phyloP scores from a whole-genome alignment of 2,888 invertebrate genomes.

The Plutella xylostella region DNA sequence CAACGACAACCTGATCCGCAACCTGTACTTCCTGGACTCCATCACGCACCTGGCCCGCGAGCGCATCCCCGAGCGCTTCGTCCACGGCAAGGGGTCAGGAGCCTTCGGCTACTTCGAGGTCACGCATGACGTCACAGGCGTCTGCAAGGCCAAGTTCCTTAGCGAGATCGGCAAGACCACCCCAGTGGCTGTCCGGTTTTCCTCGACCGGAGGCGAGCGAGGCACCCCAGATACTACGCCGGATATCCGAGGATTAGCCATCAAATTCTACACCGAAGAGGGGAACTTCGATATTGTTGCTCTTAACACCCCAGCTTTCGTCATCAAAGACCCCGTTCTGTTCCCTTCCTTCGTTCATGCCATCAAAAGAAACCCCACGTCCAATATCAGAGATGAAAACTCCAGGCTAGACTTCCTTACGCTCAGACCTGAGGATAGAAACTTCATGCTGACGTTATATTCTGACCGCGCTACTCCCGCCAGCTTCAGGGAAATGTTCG shows the following conservation, averaged over 20 bases:
- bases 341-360: background rate
- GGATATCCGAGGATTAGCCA: constrained; percentile 22
- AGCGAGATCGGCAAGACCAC: constrained; percentile 62
- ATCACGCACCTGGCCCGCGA: constrained; percentile 82
- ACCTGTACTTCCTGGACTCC: constrained; percentile 76
- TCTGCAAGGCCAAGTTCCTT: constrained; percentile 64
- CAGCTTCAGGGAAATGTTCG: constrained; percentile 64
- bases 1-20: constrained; percentile 72
- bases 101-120: constrained; percentile 77
- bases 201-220: constrained; percentile 71
- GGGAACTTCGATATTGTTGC: constrained; percentile 28
- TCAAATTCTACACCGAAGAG: background rate
- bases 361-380: background rate
- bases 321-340: background rate
- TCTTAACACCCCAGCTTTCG: background rate
- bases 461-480: constrained; percentile 31
- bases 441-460: constrained; percentile 30
- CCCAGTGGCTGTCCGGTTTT: constrained; percentile 62
- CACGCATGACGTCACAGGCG: constrained; percentile 36
- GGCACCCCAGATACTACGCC: constrained; percentile 68
- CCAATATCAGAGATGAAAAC: background rate
- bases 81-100: constrained; percentile 89
- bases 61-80: constrained; percentile 88
- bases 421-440: background rate
- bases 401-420: background rate